Evolutionary conservation across 2,113 vertebrate genomes (phyloP).

Genomic region (Menura novaehollandiae): DNA sequence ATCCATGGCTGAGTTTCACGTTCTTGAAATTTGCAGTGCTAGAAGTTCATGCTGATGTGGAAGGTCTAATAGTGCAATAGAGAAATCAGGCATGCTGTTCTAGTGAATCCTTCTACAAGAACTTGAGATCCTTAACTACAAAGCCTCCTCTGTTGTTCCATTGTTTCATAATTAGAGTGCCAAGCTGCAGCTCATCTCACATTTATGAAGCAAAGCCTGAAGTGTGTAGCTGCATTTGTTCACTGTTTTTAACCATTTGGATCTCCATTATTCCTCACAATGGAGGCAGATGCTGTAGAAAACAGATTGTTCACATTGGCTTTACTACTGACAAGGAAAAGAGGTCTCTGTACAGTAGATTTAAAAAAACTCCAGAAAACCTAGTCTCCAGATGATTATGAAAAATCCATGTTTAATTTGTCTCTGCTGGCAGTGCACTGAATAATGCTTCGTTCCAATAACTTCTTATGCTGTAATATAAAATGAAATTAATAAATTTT

Average conservation of each 20-base stretch:
- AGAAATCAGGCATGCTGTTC: neutral
- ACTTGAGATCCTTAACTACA: neutral
- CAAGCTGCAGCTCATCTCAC: neutral
- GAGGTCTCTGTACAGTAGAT: neutral
- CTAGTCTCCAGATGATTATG: neutral
- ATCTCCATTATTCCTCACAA: conserved; percentile 11
- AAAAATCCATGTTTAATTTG: neutral
- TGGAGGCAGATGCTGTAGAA: neutral
- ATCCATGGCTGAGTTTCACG: neutral
- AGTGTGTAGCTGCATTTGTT: neutral
- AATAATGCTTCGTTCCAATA: neutral
- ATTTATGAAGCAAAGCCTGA: neutral
- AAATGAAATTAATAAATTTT: neutral
- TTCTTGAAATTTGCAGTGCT: neutral
- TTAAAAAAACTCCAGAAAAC: neutral
- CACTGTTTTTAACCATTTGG: neutral
- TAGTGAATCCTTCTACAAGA: neutral
- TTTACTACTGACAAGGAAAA: neutral
- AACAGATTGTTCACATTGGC: neutral
- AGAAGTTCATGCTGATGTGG: neutral
- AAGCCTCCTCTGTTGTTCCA: neutral
- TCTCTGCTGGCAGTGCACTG: neutral
- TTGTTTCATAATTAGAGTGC: neutral
- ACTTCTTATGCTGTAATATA: neutral
- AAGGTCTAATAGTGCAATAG: neutral